Base-by-base conservation (phyloP, 1,140 invertebrate species). In the Lasioglossum albipes region DNA sequence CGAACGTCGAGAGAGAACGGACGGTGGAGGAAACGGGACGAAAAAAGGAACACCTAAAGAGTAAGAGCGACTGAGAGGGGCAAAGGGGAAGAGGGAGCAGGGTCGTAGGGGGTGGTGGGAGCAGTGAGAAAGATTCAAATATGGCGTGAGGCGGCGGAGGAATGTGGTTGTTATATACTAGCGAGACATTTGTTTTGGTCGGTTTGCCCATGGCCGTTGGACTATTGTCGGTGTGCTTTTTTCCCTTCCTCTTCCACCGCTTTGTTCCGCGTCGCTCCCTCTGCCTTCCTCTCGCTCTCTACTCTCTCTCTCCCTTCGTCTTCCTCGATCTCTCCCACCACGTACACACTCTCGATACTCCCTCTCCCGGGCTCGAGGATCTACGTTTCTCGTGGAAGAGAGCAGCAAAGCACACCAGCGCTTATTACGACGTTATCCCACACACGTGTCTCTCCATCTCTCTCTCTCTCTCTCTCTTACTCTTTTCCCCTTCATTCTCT, bases 141-240 rank as follows among this genome's bases (percentile, higher is more conserved):
- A 88, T 88, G 86, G 84, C 86, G 86, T 75, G 66, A 80, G 75
- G 65, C 73, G 65, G 71, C 84, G 74, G 22, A 83, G 86, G 88
- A 89, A 89, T 89, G 88, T 79, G 84, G 83, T 87, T 88, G 88
- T 88, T 85, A 84, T 87, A 87, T 67, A 76, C 84, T 80, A 72
- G 81, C 75, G 70, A 82, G 82, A 84, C 84, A 83, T 87, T 87
- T 84, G 81, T 84, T 88, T 85, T 84, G 76, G 45, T 83, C 79
- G 73, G 54, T 86, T 88, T 84, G 70, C 70, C 69, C 71, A 57
- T 79, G 42, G n/a, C 64, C 64, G 65, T 64, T 79, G 31, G 70
- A 79, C 75, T 80, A 83, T 83, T 69, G 81, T 83, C 66, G 81
- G 22, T 61, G 20, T 20, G 42, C 62, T 82, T 73, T 78, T 78